Conservation (phyloP, 2,888 invertebrate species). For the Onchidella celtica region DNA sequence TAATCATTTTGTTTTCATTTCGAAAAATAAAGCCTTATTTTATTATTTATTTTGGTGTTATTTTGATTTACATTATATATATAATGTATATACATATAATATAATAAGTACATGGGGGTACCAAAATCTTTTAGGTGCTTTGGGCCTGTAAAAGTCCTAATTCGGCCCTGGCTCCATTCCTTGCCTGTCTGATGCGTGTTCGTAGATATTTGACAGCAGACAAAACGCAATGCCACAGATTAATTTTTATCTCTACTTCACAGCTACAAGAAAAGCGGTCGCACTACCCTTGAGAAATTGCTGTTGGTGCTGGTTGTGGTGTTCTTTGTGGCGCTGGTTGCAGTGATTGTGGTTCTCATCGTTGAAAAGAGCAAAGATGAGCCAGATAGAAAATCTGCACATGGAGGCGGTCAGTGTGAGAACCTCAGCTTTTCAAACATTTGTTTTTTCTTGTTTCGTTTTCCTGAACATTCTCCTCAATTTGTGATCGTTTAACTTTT, state of each 20-base stretch:
- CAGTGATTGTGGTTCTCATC: slow-evolving; percentile 6
- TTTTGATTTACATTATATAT: too few species aligned
- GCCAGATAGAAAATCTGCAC: too few species aligned
- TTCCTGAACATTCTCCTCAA: too few species aligned
- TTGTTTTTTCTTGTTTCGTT: too few species aligned
- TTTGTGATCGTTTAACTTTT: too few species aligned
- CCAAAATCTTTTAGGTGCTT: too few species aligned
- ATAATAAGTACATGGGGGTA: neutral
- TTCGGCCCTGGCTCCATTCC: neutral
- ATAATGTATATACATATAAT: neutral
- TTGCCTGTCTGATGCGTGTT: neutral
- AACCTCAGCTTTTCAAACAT: too few species aligned
- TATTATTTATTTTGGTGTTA: too few species aligned
- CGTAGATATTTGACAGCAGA: neutral
- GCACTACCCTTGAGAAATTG: slow-evolving; percentile 11
- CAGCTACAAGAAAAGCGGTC: neutral
- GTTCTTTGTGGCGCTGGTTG: neutral
- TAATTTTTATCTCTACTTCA: neutral
- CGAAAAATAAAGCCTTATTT: too few species aligned
- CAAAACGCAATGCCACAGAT: too few species aligned
- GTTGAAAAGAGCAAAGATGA: neutral
- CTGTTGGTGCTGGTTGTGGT: slow-evolving; percentile 2
- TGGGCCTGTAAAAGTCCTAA: neutral
- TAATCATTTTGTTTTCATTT: too few species aligned
- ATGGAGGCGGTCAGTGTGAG: too few species aligned